phyloP scores from a whole-genome alignment of 2,797 vertebrate species.

The Brachyalestes nurse region DNA sequence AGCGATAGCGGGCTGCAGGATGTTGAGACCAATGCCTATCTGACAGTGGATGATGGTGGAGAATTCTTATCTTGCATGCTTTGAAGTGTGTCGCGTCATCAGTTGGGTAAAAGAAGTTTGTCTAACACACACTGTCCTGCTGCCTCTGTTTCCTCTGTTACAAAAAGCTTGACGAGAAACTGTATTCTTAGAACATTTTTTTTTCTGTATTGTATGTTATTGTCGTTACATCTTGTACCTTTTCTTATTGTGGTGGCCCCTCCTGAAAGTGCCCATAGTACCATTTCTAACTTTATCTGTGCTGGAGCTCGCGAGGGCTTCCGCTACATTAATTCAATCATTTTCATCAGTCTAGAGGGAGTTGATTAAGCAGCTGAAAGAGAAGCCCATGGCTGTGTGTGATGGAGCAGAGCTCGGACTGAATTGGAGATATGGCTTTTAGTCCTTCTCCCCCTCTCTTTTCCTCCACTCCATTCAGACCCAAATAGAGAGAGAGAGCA shows the following conservation, averaged over 20 bases:
- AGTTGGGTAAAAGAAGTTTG: not conserved
- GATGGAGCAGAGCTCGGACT: slow-evolving; percentile 58
- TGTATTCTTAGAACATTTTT: slow-evolving; percentile 4
- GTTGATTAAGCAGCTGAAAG: slow-evolving; percentile 73
- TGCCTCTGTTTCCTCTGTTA: not conserved
- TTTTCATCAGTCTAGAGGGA: slow-evolving; percentile 80
- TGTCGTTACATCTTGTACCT: slow-evolving; percentile 27
- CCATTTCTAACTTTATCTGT: slow-evolving; percentile 70
- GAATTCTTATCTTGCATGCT: slow-evolving; percentile 72
- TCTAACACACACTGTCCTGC: not conserved
- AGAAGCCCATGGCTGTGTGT: slow-evolving; percentile 74
- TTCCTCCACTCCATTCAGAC: slow-evolving; percentile 21
- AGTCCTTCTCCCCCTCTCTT: slow-evolving; percentile 12
- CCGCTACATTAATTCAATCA: slow-evolving; percentile 77
- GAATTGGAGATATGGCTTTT: slow-evolving; percentile 64
- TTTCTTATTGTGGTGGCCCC: slow-evolving; percentile 42
- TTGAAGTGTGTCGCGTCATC: slow-evolving; percentile 69
- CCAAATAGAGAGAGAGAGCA: slow-evolving; percentile 26
- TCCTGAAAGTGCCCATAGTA: slow-evolving; percentile 59
- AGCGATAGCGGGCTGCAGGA: slow-evolving; percentile 25
- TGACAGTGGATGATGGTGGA: slow-evolving; percentile 64
- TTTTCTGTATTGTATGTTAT: not conserved
- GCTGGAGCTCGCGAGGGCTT: slow-evolving; percentile 60
- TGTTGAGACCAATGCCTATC: slow-evolving; percentile 71
- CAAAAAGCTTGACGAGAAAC: not conserved